Evolutionary conservation across 1,140 invertebrate species (phyloP).

Genomic region (Orchesella cincta): DNA sequence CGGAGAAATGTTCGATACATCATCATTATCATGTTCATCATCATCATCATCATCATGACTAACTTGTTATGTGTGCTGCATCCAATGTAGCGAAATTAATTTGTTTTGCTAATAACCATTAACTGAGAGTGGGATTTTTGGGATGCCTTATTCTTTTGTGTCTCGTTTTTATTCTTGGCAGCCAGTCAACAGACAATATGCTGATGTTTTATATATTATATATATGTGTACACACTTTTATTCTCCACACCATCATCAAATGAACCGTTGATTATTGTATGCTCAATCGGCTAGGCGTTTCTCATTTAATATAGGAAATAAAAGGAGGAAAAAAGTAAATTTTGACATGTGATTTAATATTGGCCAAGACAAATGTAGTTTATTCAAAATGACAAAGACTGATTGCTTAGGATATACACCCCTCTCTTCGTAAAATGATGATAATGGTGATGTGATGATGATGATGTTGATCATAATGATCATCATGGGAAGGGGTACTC

Average conservation of each 20-base stretch:
- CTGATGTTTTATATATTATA: too few species aligned
- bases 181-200: neutral
- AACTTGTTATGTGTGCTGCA: neutral
- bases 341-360: conserved; percentile 48
- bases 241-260: neutral
- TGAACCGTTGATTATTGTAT: neutral
- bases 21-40: conserved; percentile 1
- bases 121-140: neutral
- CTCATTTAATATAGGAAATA: conserved; percentile 18
- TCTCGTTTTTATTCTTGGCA: neutral
- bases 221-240: too few species aligned
- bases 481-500: neutral
- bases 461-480: neutral
- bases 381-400: conserved; percentile 50
- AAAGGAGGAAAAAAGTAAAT: conserved; percentile 14
- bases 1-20: neutral
- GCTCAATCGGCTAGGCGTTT: neutral
- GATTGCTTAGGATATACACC: conserved; percentile 41
- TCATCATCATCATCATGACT: neutral
- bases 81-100: conserved; percentile 9
- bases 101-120: conserved; percentile 23
- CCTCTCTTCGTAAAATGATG: conserved; percentile 10
- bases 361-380: conserved; percentile 49
- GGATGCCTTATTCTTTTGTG: neutral
- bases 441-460: neutral